Evolutionary conservation across 2,113 vertebrate species (phyloP).

Genomic region (Orcinus orca): DNA sequence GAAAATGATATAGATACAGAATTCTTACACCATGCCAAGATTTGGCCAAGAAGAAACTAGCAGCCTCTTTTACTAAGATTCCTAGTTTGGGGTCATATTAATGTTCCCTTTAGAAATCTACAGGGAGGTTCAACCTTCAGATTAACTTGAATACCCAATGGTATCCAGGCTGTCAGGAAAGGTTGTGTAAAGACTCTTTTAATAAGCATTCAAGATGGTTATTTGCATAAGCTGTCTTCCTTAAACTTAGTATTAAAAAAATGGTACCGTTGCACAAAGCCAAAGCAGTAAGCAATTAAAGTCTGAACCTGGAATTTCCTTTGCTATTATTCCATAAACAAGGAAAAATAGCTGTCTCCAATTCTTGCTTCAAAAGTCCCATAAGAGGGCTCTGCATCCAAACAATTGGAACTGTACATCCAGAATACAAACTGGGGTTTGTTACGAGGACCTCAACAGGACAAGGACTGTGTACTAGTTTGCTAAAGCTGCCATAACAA

Average conservation of each 20-base stretch:
- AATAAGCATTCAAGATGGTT: conserved; percentile 45
- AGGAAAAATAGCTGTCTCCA: not conserved
- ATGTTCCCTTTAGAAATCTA: conserved; percentile 49
- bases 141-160: conserved; percentile 50
- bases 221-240: conserved; percentile 1
- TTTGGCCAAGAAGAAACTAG: not conserved
- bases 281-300: conserved; percentile 37
- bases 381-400: not conserved
- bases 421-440: not conserved
- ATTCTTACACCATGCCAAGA: not conserved
- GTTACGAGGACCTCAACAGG: not conserved
- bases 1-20: not conserved
- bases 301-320: conserved; percentile 3
- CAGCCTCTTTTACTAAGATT: not conserved
- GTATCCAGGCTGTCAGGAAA: conserved; percentile 35
- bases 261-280: conserved; percentile 42
- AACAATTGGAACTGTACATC: not conserved
- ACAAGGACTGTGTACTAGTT: not conserved
- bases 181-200: conserved; percentile 14
- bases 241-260: conserved; percentile 47
- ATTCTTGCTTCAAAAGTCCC: not conserved
- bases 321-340: not conserved
- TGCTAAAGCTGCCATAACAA: not conserved
- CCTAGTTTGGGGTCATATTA: conserved; percentile 10
- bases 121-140: conserved; percentile 39